Base-by-base conservation (phyloP, 1,140 invertebrate genomes). In the Ceratosolen fusciceps region DNA sequence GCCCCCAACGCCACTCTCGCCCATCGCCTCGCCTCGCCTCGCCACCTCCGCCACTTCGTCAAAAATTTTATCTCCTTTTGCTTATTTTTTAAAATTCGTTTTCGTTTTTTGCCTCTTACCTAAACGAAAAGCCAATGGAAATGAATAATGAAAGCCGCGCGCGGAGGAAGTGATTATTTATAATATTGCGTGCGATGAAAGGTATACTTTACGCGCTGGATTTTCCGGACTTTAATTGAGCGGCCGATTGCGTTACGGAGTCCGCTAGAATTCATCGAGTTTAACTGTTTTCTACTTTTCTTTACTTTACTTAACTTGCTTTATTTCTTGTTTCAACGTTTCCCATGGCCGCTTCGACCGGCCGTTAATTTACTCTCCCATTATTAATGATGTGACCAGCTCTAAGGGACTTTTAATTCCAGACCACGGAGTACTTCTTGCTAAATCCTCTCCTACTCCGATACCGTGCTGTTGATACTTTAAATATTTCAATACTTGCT, bases 391-490 rank as follows among this genome's bases (percentile, higher is more conserved):
- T 49, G 19, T 8, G 29, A 4, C 31, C 21, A 72, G 67, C 37
- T 56, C 52, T 78, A 62, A 78, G 68, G 67, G 67, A 60, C 31
- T 72, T 78, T 71, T 78, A 78, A 78, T 78, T 62, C 54, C 26
- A 71, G 8, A 24, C 26, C 34, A 49, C 9, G 16, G 39, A 16
- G 24, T 16, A 2, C 29, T 19, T 43, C 0, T 49, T 39, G 29
- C n/a, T 76, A 24, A 67, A 76, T 12, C 5, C 39, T 43, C 67
- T 43, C 52, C n/a, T 47, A 60, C 14, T 34, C 24, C 67, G n/a
- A 65, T 65, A 0, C n/a, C 21, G 31, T n/a, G 21, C 26, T 21
- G n/a, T n/a, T n/a, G 26, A n/a, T 65, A 10, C n/a, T 37, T 37
- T 37, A 37, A 21, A 37, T 3, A n/a, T 65, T 24, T 43, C 21